A percentile compares a stretch with the other conserved stretches of the same genome.
phyloP scores from a whole-genome alignment of 2,797 vertebrate species.

The Apodemus agrarius region DNA sequence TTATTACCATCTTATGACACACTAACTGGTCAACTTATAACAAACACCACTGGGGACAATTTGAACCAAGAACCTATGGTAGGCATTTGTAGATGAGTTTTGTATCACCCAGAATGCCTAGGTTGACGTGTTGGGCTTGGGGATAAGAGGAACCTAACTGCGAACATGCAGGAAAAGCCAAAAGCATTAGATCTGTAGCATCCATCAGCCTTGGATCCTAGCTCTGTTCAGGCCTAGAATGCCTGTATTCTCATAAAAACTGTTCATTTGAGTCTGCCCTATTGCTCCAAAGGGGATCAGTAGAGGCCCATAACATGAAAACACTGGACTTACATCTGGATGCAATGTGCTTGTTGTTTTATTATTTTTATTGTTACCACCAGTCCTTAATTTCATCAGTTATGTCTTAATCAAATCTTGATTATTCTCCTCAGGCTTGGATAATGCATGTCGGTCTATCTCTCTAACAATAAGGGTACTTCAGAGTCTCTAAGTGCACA shows the following conservation, averaged over 20 bases:
- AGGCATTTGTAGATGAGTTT: neutral
- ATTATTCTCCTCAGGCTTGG: constrained; percentile 12
- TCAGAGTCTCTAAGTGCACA: neutral
- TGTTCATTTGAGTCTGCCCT: neutral
- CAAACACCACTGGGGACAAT: neutral
- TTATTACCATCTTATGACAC: neutral
- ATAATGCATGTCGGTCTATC: neutral
- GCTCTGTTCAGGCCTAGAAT: too few species aligned
- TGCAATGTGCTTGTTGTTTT: neutral
- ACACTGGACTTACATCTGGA: neutral
- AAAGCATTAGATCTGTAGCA: neutral
- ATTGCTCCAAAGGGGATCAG: neutral
- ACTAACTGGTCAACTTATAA: neutral
- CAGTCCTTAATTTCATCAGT: neutral
- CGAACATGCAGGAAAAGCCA: neutral
- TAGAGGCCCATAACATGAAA: neutral
- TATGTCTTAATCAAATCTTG: neutral
- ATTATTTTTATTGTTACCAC: neutral
- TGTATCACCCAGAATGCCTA: too few species aligned
- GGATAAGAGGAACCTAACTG: neutral
- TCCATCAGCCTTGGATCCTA: neutral
- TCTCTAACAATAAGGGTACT: neutral
- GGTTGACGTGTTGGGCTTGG: neutral
- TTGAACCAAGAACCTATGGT: neutral
- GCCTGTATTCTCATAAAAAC: neutral